Percentiles rank a stretch among this genome's conserved stretches.
phyloP scores from a whole-genome alignment of 1,140 invertebrate genomes.

The Calephelis nemesis region DNA sequence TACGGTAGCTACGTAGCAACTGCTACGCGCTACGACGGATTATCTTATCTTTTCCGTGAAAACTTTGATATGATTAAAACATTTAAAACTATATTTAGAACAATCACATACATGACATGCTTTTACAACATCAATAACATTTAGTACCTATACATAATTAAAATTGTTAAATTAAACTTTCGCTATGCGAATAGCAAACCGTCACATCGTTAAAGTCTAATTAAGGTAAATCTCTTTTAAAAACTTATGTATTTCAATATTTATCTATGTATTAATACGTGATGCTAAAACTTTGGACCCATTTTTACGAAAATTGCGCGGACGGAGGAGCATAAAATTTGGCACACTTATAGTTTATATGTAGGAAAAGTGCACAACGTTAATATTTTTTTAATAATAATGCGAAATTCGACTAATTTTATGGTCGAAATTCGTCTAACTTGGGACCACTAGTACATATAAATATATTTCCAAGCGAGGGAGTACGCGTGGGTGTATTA shows the following conservation, averaged over 20 bases:
- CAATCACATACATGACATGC: slow-evolving; percentile 5
- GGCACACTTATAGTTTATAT: too few species aligned
- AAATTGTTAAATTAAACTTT: not conserved
- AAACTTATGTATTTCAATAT: not conserved
- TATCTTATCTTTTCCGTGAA: slow-evolving; percentile 24
- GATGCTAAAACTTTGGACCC: too few species aligned
- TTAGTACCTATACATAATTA: slow-evolving; percentile 23
- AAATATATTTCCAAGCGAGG: too few species aligned
- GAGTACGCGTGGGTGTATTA: slow-evolving; percentile 29
- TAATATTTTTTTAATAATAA: too few species aligned
- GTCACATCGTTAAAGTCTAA: not conserved
- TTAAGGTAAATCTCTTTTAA: not conserved
- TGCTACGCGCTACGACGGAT: slow-evolving; percentile 53
- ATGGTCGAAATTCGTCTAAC: too few species aligned
- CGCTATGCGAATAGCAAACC: not conserved
- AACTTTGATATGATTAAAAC: slow-evolving; percentile 16
- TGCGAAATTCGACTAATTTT: too few species aligned
- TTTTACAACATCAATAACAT: slow-evolving; percentile 29
- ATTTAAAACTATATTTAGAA: not conserved
- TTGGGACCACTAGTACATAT: too few species aligned
- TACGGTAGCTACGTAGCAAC: slow-evolving; percentile 48
- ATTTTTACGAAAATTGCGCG: too few species aligned
- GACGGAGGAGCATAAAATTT: too few species aligned
- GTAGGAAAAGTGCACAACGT: too few species aligned
- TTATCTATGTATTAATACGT: too few species aligned